Evolutionary conservation across 2,888 invertebrate genomes (phyloP).

Genomic region (Antitype chi): DNA sequence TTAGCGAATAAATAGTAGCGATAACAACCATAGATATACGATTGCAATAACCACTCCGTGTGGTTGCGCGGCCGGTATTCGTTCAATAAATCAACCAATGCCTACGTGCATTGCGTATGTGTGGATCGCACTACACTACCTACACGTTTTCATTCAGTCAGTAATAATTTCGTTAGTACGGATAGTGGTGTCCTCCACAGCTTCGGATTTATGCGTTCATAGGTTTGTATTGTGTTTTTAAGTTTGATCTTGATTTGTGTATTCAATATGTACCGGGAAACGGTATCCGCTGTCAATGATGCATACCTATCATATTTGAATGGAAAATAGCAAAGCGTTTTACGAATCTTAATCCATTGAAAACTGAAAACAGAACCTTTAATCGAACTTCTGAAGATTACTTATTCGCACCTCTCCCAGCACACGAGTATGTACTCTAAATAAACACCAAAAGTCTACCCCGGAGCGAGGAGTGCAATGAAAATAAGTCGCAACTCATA

Average conservation of each 20-base stretch:
- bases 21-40: conserved; percentile 15
- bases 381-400: not conserved
- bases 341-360: not conserved
- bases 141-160: conserved; percentile 55
- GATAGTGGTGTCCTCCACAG: conserved; percentile 44
- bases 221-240: conserved; percentile 42
- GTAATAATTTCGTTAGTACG: conserved; percentile 61
- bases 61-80: conserved; percentile 47
- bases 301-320: not conserved
- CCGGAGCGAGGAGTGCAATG: conserved; percentile 40
- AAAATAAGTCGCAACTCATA: conserved; percentile 43
- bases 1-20: conserved; percentile 26
- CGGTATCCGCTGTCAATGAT: not conserved
- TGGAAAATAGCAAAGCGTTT: not conserved
- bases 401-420: not conserved
- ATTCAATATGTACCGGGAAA: conserved; percentile 28
- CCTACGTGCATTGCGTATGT: conserved; percentile 47
- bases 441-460: conserved; percentile 11
- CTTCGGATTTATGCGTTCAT: conserved; percentile 54
- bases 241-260: conserved; percentile 54
- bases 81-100: conserved; percentile 64
- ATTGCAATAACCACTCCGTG: conserved; percentile 56
- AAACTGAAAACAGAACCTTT: not conserved
- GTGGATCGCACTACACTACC: conserved; percentile 55
- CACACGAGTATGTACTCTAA: conserved; percentile 22